Evolutionary conservation across 2,797 vertebrate species (phyloP).

Genomic region (Tenualosa thibaudeaui): DNA sequence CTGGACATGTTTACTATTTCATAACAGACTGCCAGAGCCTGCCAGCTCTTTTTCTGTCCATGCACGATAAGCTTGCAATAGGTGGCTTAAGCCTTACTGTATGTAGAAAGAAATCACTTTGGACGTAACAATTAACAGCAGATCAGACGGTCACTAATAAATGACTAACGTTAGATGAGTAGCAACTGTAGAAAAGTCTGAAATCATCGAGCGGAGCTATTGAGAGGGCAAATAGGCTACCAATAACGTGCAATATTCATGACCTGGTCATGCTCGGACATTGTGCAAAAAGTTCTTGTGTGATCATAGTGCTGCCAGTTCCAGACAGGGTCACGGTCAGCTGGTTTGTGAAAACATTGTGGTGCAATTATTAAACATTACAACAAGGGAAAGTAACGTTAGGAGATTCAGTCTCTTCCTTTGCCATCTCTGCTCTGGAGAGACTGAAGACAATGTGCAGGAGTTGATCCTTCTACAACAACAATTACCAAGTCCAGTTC

Average conservation of each 20-base stretch:
- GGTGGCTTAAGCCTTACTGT: background rate
- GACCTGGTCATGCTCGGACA: too few relatives aligned
- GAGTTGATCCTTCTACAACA: background rate
- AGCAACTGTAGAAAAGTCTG: too few relatives aligned
- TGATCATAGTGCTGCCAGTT: background rate
- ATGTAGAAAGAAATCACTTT: too few relatives aligned
- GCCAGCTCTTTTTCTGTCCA: background rate
- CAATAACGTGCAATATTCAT: too few relatives aligned
- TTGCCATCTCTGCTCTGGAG: background rate
- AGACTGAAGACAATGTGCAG: background rate
- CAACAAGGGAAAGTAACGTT: background rate
- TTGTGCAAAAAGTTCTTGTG: background rate
- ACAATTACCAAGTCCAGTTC: background rate
- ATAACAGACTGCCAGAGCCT: background rate
- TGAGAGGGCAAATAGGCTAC: too few relatives aligned
- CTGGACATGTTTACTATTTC: background rate
- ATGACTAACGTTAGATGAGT: too few relatives aligned
- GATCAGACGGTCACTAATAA: too few relatives aligned
- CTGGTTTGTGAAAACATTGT: background rate
- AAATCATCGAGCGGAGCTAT: too few relatives aligned
- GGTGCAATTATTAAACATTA: conserved; percentile 20
- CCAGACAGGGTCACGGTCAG: conserved; percentile 12
- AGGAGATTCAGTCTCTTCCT: background rate
- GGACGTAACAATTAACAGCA: too few relatives aligned
- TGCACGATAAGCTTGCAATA: background rate